phyloP scores from a whole-genome alignment of 2,797 vertebrate species.

The Todus mexicanus region DNA sequence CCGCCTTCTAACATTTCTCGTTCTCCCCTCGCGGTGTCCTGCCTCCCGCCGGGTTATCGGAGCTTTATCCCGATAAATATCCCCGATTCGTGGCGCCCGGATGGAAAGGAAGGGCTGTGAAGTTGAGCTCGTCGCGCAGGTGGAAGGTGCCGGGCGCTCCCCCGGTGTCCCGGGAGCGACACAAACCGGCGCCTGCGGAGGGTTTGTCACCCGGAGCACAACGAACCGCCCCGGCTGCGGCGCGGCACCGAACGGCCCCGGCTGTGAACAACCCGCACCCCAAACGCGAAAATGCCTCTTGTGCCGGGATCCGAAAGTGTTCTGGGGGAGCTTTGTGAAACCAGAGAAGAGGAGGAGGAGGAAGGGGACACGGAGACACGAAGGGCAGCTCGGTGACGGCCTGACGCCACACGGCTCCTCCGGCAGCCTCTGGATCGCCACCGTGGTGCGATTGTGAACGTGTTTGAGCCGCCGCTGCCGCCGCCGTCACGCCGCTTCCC shows the following conservation, averaged over 20 bases:
- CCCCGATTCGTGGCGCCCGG: neutral
- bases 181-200: neutral
- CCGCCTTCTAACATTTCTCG: neutral
- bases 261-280: neutral
- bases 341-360: neutral
- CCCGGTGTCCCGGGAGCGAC: neutral
- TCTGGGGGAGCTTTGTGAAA: neutral
- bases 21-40: neutral
- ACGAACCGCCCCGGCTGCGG: neutral
- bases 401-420: neutral
- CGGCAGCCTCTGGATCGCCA: neutral
- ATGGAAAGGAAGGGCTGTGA: neutral
- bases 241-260: neutral
- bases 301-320: neutral
- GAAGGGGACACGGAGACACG: neutral
- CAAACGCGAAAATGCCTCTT: neutral
- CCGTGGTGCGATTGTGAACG: neutral
- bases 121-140: neutral
- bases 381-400: too few species aligned
- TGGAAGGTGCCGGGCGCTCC: neutral
- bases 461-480: too few species aligned
- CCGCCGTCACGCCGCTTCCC: fast-evolving
- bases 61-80: neutral
- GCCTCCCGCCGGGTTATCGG: fast-evolving
- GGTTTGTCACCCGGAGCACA: too few species aligned